These are phyloP conservation scores for Cotesia vestalis DNA, from an alignment of 1,140 invertebrate species.

Conservation along the genomic window DNA sequence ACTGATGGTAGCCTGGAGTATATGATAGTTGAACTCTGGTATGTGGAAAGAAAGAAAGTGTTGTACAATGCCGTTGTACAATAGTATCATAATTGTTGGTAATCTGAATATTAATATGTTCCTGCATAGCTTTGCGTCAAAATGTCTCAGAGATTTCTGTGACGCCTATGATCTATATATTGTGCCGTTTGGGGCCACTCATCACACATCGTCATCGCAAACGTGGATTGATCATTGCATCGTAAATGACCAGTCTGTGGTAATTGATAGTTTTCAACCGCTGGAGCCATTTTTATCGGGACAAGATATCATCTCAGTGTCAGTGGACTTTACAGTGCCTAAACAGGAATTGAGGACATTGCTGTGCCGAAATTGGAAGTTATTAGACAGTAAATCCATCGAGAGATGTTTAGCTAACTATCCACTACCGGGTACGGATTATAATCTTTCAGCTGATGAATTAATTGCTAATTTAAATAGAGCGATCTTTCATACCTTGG, in stretches of 20 bases:
- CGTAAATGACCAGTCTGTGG: background rate
- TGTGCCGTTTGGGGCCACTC: conserved; percentile 14
- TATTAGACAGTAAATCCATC: too few species aligned
- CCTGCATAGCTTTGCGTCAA: background rate
- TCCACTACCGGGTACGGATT: too few species aligned
- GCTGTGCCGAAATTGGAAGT: too few species aligned
- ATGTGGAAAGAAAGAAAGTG: background rate
- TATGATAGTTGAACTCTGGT: background rate
- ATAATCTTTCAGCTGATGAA: too few species aligned
- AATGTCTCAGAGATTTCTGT: conserved; percentile 6
- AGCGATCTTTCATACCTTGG: too few species aligned
- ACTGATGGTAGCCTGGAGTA: background rate
- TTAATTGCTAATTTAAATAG: too few species aligned
- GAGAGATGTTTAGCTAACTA: too few species aligned
- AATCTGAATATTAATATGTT: conserved; percentile 12
- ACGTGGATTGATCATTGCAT: conserved; percentile 24
- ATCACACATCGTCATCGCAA: conserved; percentile 19
- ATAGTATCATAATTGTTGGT: background rate
- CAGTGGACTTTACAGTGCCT: background rate
- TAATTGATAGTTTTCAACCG: conserved; percentile 4
- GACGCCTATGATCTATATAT: background rate
- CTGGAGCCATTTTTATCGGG: conserved; percentile 21
- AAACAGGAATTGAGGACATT: background rate
- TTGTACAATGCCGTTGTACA: conserved; percentile 11
- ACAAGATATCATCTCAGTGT: conserved; percentile 21